A percentile compares a stretch with the other conserved stretches of the same genome.
phyloP scores from a whole-genome alignment of 2,113 vertebrate species.

The Balaeniceps rex region DNA sequence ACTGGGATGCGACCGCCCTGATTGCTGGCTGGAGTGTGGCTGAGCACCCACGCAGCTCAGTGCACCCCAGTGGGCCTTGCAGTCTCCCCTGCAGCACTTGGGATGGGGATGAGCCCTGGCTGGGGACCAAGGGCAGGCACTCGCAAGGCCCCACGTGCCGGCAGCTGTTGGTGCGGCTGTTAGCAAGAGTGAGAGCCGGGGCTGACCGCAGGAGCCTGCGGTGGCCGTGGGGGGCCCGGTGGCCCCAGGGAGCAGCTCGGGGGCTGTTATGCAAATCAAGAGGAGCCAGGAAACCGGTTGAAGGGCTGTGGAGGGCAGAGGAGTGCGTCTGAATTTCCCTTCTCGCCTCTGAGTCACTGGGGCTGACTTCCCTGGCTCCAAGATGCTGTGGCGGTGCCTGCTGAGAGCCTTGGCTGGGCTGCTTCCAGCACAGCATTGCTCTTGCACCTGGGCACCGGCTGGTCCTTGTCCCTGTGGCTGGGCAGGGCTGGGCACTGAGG shows the following conservation, averaged over 20 bases:
- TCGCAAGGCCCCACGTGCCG: neutral
- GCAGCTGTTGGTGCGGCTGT: neutral
- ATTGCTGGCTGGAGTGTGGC: neutral
- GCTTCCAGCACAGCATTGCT: neutral
- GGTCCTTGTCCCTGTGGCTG: neutral
- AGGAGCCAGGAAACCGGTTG: neutral
- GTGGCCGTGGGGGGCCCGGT: rapidly evolving
- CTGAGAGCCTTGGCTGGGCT: neutral
- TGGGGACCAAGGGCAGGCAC: neutral
- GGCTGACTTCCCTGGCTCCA: neutral
- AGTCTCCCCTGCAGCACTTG: rapidly evolving
- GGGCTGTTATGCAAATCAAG: neutral
- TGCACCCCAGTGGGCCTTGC: neutral
- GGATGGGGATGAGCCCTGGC: neutral
- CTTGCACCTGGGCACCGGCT: neutral
- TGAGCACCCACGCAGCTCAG: neutral
- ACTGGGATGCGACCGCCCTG: neutral
- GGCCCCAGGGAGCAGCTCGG: neutral
- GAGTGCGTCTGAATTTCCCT: neutral
- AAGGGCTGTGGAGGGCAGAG: neutral
- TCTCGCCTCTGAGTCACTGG: neutral
- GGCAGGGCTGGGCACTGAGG: neutral
- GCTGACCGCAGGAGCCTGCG: neutral
- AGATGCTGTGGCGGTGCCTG: neutral
- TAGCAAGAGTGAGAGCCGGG: neutral